phyloP scores from a whole-genome alignment of 1,140 invertebrate genomes.

The Lethocerus indicus region DNA sequence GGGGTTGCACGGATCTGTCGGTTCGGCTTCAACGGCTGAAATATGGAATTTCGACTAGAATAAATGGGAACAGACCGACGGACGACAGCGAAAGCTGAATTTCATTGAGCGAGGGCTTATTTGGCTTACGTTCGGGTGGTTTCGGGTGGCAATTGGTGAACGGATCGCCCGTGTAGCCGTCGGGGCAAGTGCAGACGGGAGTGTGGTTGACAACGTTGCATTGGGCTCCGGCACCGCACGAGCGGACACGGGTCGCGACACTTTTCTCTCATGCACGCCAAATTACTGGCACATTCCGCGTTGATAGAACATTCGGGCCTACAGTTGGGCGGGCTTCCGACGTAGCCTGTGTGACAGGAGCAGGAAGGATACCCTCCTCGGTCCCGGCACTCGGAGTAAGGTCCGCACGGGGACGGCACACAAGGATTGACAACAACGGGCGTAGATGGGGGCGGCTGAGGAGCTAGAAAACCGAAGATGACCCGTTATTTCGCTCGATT shows the following conservation, averaged over 20 bases:
- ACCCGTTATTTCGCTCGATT: not conserved
- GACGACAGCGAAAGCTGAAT: not conserved
- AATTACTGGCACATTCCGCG: conserved; percentile 40
- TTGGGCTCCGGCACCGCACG: conserved; percentile 48
- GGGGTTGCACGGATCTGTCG: conserved; percentile 45
- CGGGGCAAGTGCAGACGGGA: conserved; percentile 48
- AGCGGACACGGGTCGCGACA: conserved; percentile 57
- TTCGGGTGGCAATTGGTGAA: conserved; percentile 37
- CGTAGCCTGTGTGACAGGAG: conserved; percentile 38
- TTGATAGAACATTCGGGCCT: conserved; percentile 44
- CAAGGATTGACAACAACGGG: conserved; percentile 31
- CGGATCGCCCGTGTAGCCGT: conserved; percentile 49
- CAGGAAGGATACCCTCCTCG: conserved; percentile 27
- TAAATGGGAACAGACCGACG: not conserved
- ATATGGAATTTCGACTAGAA: not conserved
- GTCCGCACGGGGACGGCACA: conserved; percentile 47
- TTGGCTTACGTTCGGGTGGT: conserved; percentile 14
- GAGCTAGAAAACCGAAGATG: conserved; percentile 1
- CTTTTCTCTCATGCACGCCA: conserved; percentile 52
- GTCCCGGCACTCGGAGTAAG: conserved; percentile 46
- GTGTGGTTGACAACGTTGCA: conserved; percentile 54
- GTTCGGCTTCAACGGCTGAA: conserved; percentile 12
- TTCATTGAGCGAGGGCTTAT: not conserved
- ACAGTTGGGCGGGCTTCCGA: conserved; percentile 44
- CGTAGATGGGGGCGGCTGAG: conserved; percentile 25